A percentile compares a stretch with the other conserved stretches of the same genome.
Evolutionary conservation across 2,797 vertebrate species (phyloP).

Genomic region (Xiphophorus birchmanni): DNA sequence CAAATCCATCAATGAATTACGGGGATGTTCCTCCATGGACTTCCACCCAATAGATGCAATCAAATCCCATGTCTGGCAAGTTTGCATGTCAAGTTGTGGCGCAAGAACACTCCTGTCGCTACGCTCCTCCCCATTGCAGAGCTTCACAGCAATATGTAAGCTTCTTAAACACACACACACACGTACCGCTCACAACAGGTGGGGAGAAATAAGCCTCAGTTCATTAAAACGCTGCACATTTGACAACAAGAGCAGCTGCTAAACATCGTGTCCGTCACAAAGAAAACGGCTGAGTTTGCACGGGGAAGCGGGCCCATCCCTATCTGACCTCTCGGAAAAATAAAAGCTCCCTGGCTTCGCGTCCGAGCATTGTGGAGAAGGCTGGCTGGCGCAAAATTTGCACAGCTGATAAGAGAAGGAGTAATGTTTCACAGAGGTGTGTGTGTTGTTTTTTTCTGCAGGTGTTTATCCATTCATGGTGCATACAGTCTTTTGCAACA

Average conservation of each 20-base stretch:
- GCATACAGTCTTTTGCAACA: neutral
- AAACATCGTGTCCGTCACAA: constrained; percentile 59
- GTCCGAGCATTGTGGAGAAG: constrained; percentile 16
- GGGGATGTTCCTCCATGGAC: neutral
- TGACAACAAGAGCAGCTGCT: constrained; percentile 57
- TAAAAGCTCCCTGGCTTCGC: constrained; percentile 23
- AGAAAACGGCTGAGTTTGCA: constrained; percentile 60
- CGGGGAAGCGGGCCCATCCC: constrained; percentile 29
- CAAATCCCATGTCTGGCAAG: neutral
- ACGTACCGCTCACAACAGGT: constrained; percentile 12
- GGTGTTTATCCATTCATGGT: neutral
- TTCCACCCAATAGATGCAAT: neutral
- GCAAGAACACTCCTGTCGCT: constrained; percentile 38
- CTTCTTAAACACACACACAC: constrained; percentile 63
- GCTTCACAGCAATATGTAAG: constrained; percentile 66
- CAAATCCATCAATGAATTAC: neutral
- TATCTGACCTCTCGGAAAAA: constrained; percentile 42
- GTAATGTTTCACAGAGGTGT: neutral
- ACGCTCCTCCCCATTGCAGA: constrained; percentile 53
- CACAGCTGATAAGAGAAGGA: constrained; percentile 11
- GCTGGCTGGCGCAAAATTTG: constrained; percentile 5
- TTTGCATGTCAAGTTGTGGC: neutral
- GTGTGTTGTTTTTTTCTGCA: neutral
- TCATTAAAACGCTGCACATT: constrained; percentile 57
- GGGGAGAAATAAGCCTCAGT: constrained; percentile 61